Percentiles rank a stretch among this genome's conserved stretches.
Conservation (phyloP, 2,113 vertebrate genomes). For the Ailurus styani region DNA sequence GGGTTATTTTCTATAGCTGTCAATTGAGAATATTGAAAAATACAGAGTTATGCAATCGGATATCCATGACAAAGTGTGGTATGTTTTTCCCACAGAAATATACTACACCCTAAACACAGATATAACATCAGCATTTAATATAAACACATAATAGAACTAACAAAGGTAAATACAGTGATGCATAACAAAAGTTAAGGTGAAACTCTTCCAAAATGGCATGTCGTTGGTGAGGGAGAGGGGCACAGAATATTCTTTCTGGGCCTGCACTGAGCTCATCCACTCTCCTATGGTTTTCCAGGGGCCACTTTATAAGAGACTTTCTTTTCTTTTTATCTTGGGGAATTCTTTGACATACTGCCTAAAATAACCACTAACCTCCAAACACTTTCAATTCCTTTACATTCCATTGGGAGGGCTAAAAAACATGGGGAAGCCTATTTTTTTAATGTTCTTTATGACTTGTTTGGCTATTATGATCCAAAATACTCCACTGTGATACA, state of each 20-base stretch:
- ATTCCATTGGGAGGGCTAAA: background rate
- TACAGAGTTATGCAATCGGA: background rate
- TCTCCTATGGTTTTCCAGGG: background rate
- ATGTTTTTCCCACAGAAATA: background rate
- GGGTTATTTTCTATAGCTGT: background rate
- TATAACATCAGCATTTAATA: background rate
- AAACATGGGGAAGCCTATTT: background rate
- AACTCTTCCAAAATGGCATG: background rate
- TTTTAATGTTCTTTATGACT: background rate
- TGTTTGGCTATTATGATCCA: background rate
- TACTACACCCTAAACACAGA: background rate
- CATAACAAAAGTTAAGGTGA: background rate
- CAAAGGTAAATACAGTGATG: background rate
- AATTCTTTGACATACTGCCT: background rate
- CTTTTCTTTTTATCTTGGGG: background rate
- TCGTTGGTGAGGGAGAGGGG: accelerated
- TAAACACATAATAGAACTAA: background rate
- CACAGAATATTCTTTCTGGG: background rate
- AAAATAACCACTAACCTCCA: background rate
- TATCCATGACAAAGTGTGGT: background rate
- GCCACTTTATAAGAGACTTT: background rate
- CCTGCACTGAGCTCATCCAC: accelerated
- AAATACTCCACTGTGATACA: background rate
- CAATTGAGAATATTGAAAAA: background rate
- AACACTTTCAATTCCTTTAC: background rate